Evolutionary conservation across 2,888 invertebrate genomes (phyloP).

Genomic region (Ischnura elegans): DNA sequence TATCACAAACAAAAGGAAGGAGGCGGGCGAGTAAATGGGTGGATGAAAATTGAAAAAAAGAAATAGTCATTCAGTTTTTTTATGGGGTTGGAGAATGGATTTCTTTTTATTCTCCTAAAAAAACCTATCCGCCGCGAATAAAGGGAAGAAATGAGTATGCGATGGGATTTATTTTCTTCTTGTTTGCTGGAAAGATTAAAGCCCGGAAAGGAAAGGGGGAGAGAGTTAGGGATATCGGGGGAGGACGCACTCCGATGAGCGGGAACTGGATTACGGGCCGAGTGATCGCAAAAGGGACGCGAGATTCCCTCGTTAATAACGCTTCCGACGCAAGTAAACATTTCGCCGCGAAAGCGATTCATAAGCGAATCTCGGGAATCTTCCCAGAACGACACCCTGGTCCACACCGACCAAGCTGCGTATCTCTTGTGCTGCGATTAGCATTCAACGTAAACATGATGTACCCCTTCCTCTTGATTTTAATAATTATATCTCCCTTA

Average conservation of each 20-base stretch:
- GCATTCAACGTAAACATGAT: neutral
- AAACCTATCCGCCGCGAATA: constrained; percentile 19
- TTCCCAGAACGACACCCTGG: neutral
- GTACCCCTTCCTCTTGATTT: neutral
- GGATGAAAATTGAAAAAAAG: neutral
- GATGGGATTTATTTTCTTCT: constrained; percentile 38
- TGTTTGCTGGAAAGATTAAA: neutral
- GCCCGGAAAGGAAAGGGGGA: neutral
- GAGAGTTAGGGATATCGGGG: neutral
- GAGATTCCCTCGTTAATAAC: constrained; percentile 33
- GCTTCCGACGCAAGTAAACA: neutral
- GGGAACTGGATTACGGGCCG: constrained; percentile 52
- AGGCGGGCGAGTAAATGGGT: constrained; percentile 19
- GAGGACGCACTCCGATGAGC: neutral
- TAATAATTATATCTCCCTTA: too few relatives aligned
- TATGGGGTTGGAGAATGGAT: neutral
- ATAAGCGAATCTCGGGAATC: neutral
- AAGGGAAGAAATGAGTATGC: neutral
- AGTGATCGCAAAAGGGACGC: constrained; percentile 15
- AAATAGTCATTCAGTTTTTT: neutral
- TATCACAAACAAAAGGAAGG: constrained; percentile 40
- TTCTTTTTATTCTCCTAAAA: neutral
- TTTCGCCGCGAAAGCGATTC: neutral
- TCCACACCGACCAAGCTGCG: neutral
- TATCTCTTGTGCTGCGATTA: neutral